Evolutionary conservation across 2,888 invertebrate species (phyloP), one percentile per base, ranked within the genome.

Genomic region (Apoda limacodes): DNA sequence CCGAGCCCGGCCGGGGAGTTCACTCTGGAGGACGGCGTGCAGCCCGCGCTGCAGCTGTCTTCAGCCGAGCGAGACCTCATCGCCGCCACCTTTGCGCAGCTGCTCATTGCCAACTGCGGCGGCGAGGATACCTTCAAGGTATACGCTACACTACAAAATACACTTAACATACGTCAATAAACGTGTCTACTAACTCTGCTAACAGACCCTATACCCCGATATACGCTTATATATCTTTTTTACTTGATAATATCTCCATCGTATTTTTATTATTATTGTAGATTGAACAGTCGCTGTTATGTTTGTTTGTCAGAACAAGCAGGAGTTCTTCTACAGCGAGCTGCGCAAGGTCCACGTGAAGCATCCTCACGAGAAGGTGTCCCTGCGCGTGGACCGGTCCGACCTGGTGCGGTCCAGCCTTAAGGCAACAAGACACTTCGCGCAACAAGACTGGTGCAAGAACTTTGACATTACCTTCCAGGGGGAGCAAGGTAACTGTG

Each of bases 121-220:
- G 96, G 96, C 2, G 95, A 95, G 25, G 96, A 96, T 70, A 92
- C 94, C 7, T 96, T 97, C 61, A 93, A 94, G 62, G 84, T 83
- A 5, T 13, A 7, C n/a, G 14, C 9, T 6, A 14, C 11, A 13
- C 3, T 20, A 17, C 9, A 4, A 12, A 17, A n/a, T 12, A 2
- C 19, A 11, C 5, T n/a, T 19, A 19, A 19, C 9, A 9, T 19
- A 22, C 9, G 10, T n/a, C 10, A 22, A n/a, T 22, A 22, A 22
- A 22, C 7, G 5, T 7, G 5, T 5, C 9, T 22, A n/a, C n/a
- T n/a, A n/a, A n/a, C n/a, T n/a, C n/a, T n/a, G n/a, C n/a, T n/a
- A n/a, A n/a, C n/a, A n/a, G n/a, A n/a, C n/a, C n/a, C n/a, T n/a
- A n/a, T n/a, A n/a, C n/a, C n/a, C n/a, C n/a, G n/a, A n/a, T n/a